Evolutionary conservation across 2,888 invertebrate species (phyloP).

Genomic region (Hypolimnas misippus): DNA sequence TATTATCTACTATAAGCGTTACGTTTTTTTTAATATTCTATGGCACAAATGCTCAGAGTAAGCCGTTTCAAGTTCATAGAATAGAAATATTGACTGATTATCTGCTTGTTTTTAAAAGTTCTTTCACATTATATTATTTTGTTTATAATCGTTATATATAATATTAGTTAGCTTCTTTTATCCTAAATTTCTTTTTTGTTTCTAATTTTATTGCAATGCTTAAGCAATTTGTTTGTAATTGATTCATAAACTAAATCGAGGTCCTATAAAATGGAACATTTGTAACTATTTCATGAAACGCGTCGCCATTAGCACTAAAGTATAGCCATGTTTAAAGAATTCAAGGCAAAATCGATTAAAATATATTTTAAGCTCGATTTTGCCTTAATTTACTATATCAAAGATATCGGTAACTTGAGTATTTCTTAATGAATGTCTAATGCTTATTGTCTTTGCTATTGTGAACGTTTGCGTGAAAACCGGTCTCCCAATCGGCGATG

Average conservation of each 20-base stretch:
- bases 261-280: background rate
- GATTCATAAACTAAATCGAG: background rate
- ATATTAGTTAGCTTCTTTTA: no score
- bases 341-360: background rate
- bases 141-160: no score
- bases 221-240: no score
- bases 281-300: background rate
- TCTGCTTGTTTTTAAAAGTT: no score
- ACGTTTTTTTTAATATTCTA: conserved; percentile 25
- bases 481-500: conserved; percentile 90
- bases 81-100: background rate
- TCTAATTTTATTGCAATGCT: no score
- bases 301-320: background rate
- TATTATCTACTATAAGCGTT: conserved; percentile 32
- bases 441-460: conserved; percentile 85
- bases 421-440: conserved; percentile 48
- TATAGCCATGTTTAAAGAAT: conserved; percentile 19
- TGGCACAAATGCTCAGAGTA: conserved; percentile 29
- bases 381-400: conserved; percentile 19
- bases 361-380: background rate
- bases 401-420: conserved; percentile 24
- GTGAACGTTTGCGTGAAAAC: conserved; percentile 89
- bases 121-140: background rate
- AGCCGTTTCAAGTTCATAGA: background rate
- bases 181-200: no score